phyloP scores from a whole-genome alignment of 1,140 invertebrate genomes.

The Helicoverpa zea region DNA sequence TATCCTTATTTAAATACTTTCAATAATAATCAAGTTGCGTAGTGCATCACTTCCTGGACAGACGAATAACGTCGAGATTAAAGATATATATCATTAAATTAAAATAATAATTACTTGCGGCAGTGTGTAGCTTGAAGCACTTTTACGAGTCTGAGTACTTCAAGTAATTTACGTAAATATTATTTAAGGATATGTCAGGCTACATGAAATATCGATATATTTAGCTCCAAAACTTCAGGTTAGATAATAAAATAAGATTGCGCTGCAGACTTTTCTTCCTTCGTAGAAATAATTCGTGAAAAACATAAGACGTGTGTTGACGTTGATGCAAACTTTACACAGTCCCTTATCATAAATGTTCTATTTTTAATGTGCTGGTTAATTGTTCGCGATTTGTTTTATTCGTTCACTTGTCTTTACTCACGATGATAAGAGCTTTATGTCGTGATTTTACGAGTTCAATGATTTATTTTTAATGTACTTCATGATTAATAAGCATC shows the following conservation, averaged over 20 bases:
- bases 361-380: slow-evolving; percentile 20
- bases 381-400: background rate
- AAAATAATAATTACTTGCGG: slow-evolving; percentile 27
- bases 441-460: slow-evolving; percentile 17
- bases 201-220: background rate
- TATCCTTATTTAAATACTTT: slow-evolving; percentile 37
- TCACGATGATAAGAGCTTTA: slow-evolving; percentile 7
- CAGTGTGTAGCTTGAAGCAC: slow-evolving; percentile 1
- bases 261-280: slow-evolving; percentile 8
- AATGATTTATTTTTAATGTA: slow-evolving; percentile 11
- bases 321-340: background rate
- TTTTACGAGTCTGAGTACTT: background rate
- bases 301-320: slow-evolving; percentile 30
- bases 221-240: background rate
- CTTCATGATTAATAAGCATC: background rate
- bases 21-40: slow-evolving; percentile 32
- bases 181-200: no score
- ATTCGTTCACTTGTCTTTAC: background rate
- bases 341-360: slow-evolving; percentile 22
- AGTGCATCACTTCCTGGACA: slow-evolving; percentile 21
- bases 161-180: background rate
- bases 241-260: background rate
- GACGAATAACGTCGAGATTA: slow-evolving; percentile 8
- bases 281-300: slow-evolving; percentile 2
- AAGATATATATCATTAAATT: slow-evolving; percentile 34